These are phyloP conservation scores for Orthosia cruda DNA, from an alignment of 2,888 invertebrate genomes.

Conservation along the genomic window DNA sequence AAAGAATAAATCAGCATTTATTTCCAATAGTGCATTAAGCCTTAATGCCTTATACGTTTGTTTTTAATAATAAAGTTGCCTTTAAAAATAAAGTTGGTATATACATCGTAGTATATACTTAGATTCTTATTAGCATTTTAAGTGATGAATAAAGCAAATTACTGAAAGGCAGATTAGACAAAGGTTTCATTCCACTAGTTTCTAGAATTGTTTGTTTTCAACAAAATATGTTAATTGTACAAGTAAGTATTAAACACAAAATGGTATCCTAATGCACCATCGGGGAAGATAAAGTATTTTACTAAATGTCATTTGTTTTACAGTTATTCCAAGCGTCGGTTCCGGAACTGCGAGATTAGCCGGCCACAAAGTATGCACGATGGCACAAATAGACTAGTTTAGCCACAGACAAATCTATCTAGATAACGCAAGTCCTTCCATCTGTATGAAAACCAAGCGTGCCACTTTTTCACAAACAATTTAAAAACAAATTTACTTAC, in stretches of 20 bases:
- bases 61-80: background rate
- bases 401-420: too few relatives aligned
- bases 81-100: background rate
- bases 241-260: slow-evolving; percentile 4
- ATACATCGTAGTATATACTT: too few relatives aligned
- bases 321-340: background rate
- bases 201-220: background rate
- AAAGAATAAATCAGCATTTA: background rate
- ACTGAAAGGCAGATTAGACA: background rate
- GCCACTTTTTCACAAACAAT: too few relatives aligned
- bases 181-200: background rate
- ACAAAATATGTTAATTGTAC: slow-evolving; percentile 3
- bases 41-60: background rate
- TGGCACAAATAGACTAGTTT: too few relatives aligned
- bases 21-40: background rate
- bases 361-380: background rate
- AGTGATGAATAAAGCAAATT: background rate
- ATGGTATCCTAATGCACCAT: background rate
- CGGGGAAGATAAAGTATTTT: background rate
- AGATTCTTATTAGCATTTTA: background rate
- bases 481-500: too few relatives aligned
- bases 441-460: too few relatives aligned
- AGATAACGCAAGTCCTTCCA: too few relatives aligned
- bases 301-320: slow-evolving; percentile 5
- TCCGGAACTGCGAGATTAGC: background rate